Conservation (phyloP, 2,888 invertebrate genomes). For the Creontiades dilutus region DNA sequence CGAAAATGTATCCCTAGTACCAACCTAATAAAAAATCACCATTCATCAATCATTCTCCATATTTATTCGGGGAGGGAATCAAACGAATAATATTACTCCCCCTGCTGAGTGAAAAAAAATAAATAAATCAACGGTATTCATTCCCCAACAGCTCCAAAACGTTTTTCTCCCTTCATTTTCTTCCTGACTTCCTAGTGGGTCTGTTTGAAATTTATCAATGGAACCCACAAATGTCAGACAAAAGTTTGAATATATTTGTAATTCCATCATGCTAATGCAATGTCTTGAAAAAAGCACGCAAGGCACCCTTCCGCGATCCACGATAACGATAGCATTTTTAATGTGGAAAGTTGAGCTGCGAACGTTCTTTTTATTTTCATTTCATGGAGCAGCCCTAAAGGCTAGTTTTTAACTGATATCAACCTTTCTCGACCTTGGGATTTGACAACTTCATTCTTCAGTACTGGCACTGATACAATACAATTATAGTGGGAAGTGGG, state of each 20-base stretch:
- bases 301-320: background rate
- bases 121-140: constrained; percentile 2
- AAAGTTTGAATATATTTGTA: constrained; percentile 56
- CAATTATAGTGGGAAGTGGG: no score
- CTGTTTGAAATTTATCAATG: constrained; percentile 23
- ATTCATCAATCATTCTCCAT: constrained; percentile 23
- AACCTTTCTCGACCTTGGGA: background rate
- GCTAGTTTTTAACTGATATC: background rate
- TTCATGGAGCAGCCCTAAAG: background rate
- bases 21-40: background rate
- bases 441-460: background rate
- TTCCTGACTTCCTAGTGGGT: background rate
- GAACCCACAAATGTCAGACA: constrained; percentile 53
- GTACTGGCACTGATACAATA: no score
- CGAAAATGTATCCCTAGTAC: background rate
- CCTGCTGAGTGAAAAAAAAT: background rate
- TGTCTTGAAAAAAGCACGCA: constrained; percentile 30
- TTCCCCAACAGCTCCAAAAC: background rate
- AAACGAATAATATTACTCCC: background rate
- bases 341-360: background rate
- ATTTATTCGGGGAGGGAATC: background rate
- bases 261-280: constrained; percentile 47
- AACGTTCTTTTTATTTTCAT: constrained; percentile 1
- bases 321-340: constrained; percentile 23
- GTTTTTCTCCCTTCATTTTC: background rate